Base-by-base conservation (phyloP, 2,797 vertebrate species). In the Anguilla obscura region DNA sequence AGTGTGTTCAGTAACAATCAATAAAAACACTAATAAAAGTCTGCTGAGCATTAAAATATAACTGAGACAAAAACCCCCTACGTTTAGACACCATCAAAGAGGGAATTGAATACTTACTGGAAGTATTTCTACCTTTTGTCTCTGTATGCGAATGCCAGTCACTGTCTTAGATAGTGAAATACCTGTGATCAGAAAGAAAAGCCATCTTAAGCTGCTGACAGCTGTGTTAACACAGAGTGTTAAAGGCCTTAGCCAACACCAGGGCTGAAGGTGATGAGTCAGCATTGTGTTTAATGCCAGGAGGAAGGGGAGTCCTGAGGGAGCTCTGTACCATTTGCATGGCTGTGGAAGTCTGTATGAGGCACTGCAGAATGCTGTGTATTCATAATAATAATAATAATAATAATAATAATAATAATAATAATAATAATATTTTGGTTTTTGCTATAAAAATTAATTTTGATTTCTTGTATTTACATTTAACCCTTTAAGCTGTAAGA, bases 101-200 rank as follows among this genome's bases (percentile, higher is more conserved):
- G 71, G 16, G 12, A 21, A 76, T 40, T 36, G 2, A 16, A 3
- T 36, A 40, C 71, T 33, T 33, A 74, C 14, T 36, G 30, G 12
- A 33, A 21, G 30, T 54, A 69, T 58, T 83, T 92, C 89, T 91
- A 93, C 93, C 94, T 63, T 87, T 56, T 93, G 94, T 93, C 94
- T 94, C 89, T 50, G 88, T 86, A 91, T 89, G 93, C 94, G 91
- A 94, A 87, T 90, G 86, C 90, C 88, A 93, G 93, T 92, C 91
- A 40, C 91, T 87, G 60, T 45, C 56, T 93, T 93, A 92, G 93
- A 94, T 88, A 89, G 88, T 93, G 94, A 95, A 96, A 95, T 92
- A 95, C 94, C 93, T 93, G 93, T 95, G 94, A 95, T 94, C 94
- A 92, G 87, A 66, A 76, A 86, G 90, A 85, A 92, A 95, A 96